These are phyloP conservation scores for Myotis davidii DNA, from an alignment of 2,113 vertebrate genomes.

Conservation along the genomic window DNA sequence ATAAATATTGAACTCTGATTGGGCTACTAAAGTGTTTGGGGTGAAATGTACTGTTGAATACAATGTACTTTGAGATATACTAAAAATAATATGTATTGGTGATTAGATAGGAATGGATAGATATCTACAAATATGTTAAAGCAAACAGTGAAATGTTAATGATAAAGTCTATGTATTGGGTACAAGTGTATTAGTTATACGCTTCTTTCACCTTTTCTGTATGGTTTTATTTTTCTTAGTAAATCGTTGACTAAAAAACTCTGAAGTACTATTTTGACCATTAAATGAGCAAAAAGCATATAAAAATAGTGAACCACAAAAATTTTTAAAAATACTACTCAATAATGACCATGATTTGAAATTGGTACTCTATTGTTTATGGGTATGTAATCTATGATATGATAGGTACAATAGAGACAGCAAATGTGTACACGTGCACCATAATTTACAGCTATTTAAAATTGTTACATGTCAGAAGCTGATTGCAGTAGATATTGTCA, in stretches of 20 bases:
- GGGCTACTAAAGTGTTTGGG: background rate
- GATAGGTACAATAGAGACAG: background rate
- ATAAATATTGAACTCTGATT: background rate
- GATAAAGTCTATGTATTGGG: background rate
- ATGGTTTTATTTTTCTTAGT: background rate
- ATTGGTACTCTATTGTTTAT: background rate
- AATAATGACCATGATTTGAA: background rate
- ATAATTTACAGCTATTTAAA: background rate
- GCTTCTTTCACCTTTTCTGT: background rate
- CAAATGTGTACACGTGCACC: background rate
- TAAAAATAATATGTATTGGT: slow-evolving; percentile 7
- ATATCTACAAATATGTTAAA: background rate
- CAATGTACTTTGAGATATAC: background rate
- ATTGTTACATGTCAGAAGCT: background rate
- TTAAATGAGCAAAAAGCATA: background rate
- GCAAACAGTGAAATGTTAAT: background rate
- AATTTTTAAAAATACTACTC: background rate
- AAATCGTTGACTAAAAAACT: background rate
- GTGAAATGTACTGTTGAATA: background rate
- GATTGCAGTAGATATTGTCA: background rate
- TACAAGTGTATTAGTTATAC: background rate
- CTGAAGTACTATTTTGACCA: background rate
- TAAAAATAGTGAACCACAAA: background rate
- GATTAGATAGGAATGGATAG: background rate
- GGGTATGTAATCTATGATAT: background rate